Evolutionary conservation across 2,113 vertebrate species (phyloP), one percentile per base, ranked within the genome.

Genomic region (Chiloscyllium plagiosum): DNA sequence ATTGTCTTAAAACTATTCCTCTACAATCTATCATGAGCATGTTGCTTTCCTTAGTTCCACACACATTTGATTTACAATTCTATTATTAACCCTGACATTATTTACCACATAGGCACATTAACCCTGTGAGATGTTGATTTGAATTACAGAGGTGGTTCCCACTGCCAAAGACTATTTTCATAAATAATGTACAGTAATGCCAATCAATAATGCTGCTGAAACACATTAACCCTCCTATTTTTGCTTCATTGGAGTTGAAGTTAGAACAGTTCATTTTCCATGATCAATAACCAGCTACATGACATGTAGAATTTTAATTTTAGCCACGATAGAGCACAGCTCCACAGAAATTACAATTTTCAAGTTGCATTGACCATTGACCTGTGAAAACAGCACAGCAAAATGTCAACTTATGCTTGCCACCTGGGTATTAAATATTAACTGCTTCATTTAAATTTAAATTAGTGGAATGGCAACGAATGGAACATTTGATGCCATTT

Each of bases 281-380:
- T 97, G 97, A 98, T 98, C 98, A 97, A 98, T 98, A 97, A 97
- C 97, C 98, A 98, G 98, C 98, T 97, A 99, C 96, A 97, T 97
- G 98, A 98, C 98, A 98, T 97, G 98, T 96, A 98, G 98, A 98
- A 99, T 98, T 98, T 98, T 98, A 98, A 98, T 97, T 98, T 98
- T 98, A 98, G 98, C 98, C 98, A 98, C 98, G 97, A 98, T 98
- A 97, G 98, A 97, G 97, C 97, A 97, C 96, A 96, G 97, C 97
- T 97, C 97, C 97, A 98, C 97, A 98, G 98, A 98, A 98, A 98
- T 98, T 99, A 98, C 98, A 97, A 98, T 99, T 98, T 98, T 98
- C 98, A 98, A 98, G 98, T 98, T 98, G 98, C 97, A 98, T 97
- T 98, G 98, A 98, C 98, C 98, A 98, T 97, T 98, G 98, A 98